Evolutionary conservation across 2,888 invertebrate genomes (phyloP), one percentile per base, ranked within the genome.

Genomic region (Rhamphomyia laevipes): DNA sequence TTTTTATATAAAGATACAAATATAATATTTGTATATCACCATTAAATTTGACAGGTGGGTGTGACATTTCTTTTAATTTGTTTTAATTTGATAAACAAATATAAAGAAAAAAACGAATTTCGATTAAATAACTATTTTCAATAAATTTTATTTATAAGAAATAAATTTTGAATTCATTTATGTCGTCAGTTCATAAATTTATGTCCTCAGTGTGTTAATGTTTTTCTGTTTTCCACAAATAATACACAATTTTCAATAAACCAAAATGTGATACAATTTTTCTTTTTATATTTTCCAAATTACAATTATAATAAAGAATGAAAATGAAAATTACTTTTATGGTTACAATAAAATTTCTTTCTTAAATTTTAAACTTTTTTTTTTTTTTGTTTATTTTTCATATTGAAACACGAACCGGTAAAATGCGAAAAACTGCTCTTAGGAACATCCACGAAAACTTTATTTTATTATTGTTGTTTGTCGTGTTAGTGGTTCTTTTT

Each of bases 371-470:
- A n/a, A 41, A 12, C 10, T 15, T 16, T 17, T n/a, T 4, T 41
- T 41, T 41, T 41, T 6, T 41, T 41, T 27, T 27, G 23, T 38
- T 37, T 37, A 13, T 13, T 37, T n/a, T 35, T 48, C 33, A 23
- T 44, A 41, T 37, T 50, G 23, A 48, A 53, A 56, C 60, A 66
- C 65, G 55, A 65, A 68, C 68, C 68, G 68, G 67, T 61, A 67
- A 58, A 53, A 66, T 58, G 59, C 65, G 66, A 56, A 64, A 62
- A 56, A 68, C 60, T 57, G 61, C 65, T 61, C 67, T 65, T 58
- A 68, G 66, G 57, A 68, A 64, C 68, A 68, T 67, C 66, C 65
- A 67, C 66, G 59, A 61, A 59, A n/a, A 42, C 12, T 42, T 42
- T 42, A 12, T 27, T 42, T 15, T 38, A 38, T 16, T 23, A n/a